Evolutionary conservation across 2,888 invertebrate genomes (phyloP), one percentile per base, ranked within the genome.

Genomic region (Tholera decimalis): DNA sequence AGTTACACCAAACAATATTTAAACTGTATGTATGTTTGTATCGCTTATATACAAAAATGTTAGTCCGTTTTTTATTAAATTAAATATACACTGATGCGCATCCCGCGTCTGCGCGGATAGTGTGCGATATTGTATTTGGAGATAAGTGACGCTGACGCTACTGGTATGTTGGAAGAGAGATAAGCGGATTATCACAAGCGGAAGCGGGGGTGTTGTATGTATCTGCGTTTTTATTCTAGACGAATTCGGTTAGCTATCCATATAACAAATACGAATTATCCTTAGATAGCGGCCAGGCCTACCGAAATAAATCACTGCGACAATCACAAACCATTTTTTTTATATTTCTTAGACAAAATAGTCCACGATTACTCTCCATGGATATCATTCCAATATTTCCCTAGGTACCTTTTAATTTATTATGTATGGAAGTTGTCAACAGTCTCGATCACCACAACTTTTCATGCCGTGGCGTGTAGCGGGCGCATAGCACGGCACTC

Each of bases 141-240:
- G 92, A 92, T 92, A 92, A 89, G 87, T 84, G 83, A 83, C 66
- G 83, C 47, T 13, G 20, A 33, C 6, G 61, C n/a, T n/a, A 15
- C 13, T 79, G 86, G 85, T 68, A n/a, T 50, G 80, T 84, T 61
- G 30, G 11, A 77, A 6, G 58, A 66, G 68, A 54, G 73, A 43
- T 22, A 35, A 73, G 72, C 66, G 76, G 47, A 33, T 35, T 33
- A 6, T 9, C 49, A 71, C 15, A 33, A 65, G 69, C 60, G 59
- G 39, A 43, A 51, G 62, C 66, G 68, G 15, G 9, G 1, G 11
- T n/a, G n/a, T 13, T 0, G 35, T 62, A 18, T 33, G 3, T 5
- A 1, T 3, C 20, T 33, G 33, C 1, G 3, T 2, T 15, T 13
- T 20, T 18, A 9, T 47, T 26, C 37, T 7, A 8, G 18, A 8